Conservation (phyloP, 30 jellyfish, hydroid and myxozoan genomes). For the Mastigias papua region DNA sequence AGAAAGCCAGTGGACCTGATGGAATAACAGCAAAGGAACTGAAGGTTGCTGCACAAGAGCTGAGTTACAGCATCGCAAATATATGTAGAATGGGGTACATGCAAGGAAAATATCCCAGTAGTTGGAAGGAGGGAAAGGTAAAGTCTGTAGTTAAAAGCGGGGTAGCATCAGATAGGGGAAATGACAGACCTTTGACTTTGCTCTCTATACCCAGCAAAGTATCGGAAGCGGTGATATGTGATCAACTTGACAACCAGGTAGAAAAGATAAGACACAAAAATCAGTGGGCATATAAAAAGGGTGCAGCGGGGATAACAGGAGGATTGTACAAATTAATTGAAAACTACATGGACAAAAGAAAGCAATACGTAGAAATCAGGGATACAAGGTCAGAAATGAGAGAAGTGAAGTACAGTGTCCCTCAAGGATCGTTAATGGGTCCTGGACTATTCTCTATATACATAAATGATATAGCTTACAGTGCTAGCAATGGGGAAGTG, state of each 20-base stretch:
- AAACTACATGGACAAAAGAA: constrained; percentile 31
- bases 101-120: constrained; percentile 6
- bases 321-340: constrained; percentile 13
- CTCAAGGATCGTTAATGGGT: constrained; percentile 76
- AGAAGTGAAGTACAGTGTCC: constrained; percentile 46
- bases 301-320: constrained; percentile 48
- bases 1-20: no score
- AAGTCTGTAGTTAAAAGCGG: constrained; percentile 45
- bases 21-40: constrained; percentile 13
- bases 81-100: constrained; percentile 28
- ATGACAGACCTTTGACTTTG: constrained; percentile 59
- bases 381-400: constrained; percentile 38
- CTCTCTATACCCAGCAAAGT: constrained; percentile 67
- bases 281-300: constrained; percentile 70
- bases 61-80: constrained; percentile 1
- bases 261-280: constrained; percentile 46
- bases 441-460: no score
- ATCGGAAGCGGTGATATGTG: constrained; percentile 30
- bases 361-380: constrained; percentile 47
- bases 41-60: constrained; percentile 1
- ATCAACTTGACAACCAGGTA: constrained; percentile 36
- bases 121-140: constrained; percentile 33
- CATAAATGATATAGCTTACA: no score
- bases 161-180: constrained; percentile 21
- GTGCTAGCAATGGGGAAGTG: no score